Evolutionary conservation across 2,888 invertebrate genomes (phyloP).

Genomic region (Aleiodes leptofemur): DNA sequence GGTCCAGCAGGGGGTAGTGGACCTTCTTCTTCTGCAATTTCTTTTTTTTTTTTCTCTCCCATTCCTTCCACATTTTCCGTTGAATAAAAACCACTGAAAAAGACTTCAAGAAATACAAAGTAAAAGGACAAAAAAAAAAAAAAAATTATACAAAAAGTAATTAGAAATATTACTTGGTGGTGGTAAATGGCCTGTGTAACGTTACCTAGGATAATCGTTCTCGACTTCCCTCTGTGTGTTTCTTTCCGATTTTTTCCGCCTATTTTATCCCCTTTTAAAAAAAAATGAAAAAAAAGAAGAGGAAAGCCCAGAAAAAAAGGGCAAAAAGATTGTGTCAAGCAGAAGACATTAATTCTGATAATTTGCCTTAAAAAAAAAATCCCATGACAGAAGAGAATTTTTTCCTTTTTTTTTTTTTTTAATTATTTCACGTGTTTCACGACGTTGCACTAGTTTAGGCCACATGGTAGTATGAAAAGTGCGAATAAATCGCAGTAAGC

Average conservation of each 20-base stretch:
- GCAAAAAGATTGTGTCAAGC: constrained; percentile 16
- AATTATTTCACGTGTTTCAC: constrained; percentile 15
- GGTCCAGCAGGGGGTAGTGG: constrained; percentile 16
- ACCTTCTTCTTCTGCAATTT: not conserved
- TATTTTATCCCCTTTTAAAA: constrained; percentile 33
- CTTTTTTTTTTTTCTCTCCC: constrained; percentile 6
- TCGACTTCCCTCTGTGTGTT: constrained; percentile 11
- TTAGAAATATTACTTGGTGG: constrained; percentile 34
- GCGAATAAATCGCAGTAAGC: constrained; percentile 73
- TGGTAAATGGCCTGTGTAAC: constrained; percentile 22
- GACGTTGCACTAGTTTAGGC: constrained; percentile 27
- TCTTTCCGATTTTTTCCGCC: constrained; percentile 3
- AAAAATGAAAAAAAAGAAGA: not conserved
- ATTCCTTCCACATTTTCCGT: not conserved
- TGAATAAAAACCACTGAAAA: constrained; percentile 12
- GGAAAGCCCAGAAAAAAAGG: not conserved
- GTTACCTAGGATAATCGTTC: constrained; percentile 15
- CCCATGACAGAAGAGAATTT: constrained; percentile 26
- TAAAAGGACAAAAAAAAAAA: not conserved
- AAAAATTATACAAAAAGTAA: not conserved
- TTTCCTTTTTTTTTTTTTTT: not conserved
- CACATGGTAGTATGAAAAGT: constrained; percentile 65
- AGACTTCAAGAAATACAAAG: not conserved
- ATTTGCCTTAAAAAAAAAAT: constrained; percentile 57
- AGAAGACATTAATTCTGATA: constrained; percentile 71